A percentile compares a stretch with the other conserved stretches of the same genome.
These are phyloP conservation scores for Nothoprocta perdicaria DNA, from an alignment of 2,113 vertebrate genomes.

Conservation along the genomic window DNA sequence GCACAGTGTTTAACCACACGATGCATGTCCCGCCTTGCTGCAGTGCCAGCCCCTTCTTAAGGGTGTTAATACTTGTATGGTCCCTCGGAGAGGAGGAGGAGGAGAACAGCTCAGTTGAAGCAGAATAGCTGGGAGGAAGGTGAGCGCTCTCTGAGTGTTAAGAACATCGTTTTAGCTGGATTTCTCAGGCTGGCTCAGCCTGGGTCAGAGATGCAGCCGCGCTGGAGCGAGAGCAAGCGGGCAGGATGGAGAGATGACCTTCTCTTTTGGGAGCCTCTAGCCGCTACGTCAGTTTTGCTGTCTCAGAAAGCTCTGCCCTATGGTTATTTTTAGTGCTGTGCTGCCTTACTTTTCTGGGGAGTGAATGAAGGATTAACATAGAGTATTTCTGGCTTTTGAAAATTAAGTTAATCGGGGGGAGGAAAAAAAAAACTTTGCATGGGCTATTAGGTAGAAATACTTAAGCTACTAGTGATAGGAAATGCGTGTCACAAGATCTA, in stretches of 20 bases:
- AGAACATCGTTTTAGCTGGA: neutral
- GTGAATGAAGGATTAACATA: conserved; percentile 11
- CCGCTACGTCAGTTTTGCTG: conserved; percentile 8
- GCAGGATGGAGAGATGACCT: neutral
- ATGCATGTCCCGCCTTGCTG: neutral
- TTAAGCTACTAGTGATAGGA: neutral
- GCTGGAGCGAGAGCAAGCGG: neutral
- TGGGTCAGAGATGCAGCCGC: neutral
- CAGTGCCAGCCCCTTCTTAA: neutral
- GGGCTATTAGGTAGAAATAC: neutral
- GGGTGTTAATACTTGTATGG: neutral
- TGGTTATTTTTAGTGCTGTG: conserved; percentile 41
- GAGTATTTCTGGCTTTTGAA: neutral
- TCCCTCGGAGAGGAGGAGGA: neutral
- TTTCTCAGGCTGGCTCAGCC: neutral
- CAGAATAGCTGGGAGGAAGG: conserved; percentile 12
- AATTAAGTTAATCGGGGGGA: neutral
- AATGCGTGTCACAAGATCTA: neutral
- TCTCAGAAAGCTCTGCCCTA: conserved; percentile 30
- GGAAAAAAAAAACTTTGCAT: neutral
- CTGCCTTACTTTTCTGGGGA: conserved; percentile 52
- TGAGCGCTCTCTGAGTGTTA: neutral
- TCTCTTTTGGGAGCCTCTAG: conserved; percentile 13
- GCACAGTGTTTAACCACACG: neutral
- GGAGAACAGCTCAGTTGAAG: neutral